phyloP scores from a whole-genome alignment of 2,888 invertebrate species.

The Girardia tigrina region DNA sequence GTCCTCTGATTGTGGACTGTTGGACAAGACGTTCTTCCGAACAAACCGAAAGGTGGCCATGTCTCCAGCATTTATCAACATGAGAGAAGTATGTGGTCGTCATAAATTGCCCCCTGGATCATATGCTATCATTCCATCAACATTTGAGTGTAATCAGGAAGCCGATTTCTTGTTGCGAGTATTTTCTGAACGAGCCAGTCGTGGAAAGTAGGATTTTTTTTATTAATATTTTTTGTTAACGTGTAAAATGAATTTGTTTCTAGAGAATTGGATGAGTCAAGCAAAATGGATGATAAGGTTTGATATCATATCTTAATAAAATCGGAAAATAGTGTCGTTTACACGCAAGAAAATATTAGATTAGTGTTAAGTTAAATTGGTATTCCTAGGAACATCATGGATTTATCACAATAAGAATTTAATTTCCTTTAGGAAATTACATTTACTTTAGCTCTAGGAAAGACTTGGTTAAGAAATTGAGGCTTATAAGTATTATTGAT shows the following conservation, averaged over 20 bases:
- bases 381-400: no score
- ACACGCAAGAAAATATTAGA: no score
- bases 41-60: slow-evolving; percentile 78
- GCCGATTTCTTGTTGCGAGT: slow-evolving; percentile 86
- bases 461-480: no score
- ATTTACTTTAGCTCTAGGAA: no score
- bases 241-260: neutral
- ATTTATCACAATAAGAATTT: no score
- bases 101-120: slow-evolving; percentile 83
- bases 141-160: slow-evolving; percentile 86
- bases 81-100: slow-evolving; percentile 77
- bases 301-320: neutral
- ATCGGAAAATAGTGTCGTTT: no score
- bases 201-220: neutral
- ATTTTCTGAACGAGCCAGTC: slow-evolving; percentile 62
- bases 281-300: neutral
- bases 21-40: slow-evolving; percentile 78
- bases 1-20: slow-evolving; percentile 51
- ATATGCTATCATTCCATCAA: slow-evolving; percentile 87
- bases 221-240: neutral
- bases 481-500: no score
- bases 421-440: no score
- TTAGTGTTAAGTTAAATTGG: no score
- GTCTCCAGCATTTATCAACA: slow-evolving; percentile 82
- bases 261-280: neutral